Conservation (phyloP, 2,888 invertebrate genomes). For the Cetonia aurata region DNA sequence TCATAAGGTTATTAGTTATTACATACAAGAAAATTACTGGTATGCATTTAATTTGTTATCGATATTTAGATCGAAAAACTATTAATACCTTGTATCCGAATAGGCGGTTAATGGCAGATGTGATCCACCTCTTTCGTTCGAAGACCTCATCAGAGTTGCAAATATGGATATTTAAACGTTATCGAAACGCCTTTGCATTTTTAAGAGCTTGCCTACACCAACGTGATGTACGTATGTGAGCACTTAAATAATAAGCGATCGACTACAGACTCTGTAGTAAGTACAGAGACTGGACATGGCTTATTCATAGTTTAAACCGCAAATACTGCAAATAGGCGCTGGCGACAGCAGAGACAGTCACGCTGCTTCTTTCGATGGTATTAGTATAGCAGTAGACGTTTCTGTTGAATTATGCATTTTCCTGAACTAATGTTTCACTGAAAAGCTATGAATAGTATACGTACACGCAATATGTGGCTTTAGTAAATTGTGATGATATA, state of each 20-base stretch:
- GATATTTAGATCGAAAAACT: slow-evolving; percentile 8
- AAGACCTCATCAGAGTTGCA: slow-evolving; percentile 17
- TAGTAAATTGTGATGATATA: too few species aligned
- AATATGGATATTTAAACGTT: slow-evolving; percentile 24
- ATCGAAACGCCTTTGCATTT: slow-evolving; percentile 18
- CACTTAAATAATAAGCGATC: background rate
- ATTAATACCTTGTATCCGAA: slow-evolving; percentile 2
- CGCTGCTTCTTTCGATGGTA: background rate
- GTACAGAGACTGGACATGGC: slow-evolving; percentile 4
- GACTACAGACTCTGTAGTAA: background rate
- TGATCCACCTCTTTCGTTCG: background rate
- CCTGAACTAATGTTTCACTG: too few species aligned
- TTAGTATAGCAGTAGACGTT: background rate
- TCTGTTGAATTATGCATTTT: slow-evolving; percentile 19
- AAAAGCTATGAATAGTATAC: too few species aligned
- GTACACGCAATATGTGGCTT: too few species aligned
- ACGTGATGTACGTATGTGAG: too few species aligned
- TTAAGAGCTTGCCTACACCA: background rate
- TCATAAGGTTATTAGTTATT: too few species aligned
- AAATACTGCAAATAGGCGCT: slow-evolving; percentile 9
- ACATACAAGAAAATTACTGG: too few species aligned
- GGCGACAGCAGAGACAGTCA: slow-evolving; percentile 13
- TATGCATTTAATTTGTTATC: background rate
- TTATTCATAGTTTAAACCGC: slow-evolving; percentile 30
- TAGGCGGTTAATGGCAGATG: slow-evolving; percentile 14